Evolutionary conservation across 92 coral and sea anemone species (phyloP).

Genomic region (Paragorgia papillata): DNA sequence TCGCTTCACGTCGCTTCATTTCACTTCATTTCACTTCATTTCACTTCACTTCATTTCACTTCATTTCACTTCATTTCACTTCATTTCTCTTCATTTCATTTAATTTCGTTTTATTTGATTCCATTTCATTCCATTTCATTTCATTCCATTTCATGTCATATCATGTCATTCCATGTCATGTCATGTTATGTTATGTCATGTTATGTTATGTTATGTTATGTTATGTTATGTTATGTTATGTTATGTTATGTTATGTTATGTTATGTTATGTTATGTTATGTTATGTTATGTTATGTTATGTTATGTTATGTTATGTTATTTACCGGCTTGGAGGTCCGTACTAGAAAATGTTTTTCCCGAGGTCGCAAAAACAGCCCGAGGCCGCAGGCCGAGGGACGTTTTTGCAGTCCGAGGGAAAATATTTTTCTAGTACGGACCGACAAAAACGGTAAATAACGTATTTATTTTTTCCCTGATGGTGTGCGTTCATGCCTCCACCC

Average conservation of each 20-base stretch:
- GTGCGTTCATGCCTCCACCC: too few relatives aligned
- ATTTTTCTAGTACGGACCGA: too few relatives aligned
- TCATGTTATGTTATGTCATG: background rate
- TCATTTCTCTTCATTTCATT: background rate
- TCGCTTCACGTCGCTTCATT: background rate
- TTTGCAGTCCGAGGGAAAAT: too few relatives aligned
- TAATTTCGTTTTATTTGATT: background rate
- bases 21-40: constrained; percentile 1
- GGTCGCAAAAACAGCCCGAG: too few relatives aligned
- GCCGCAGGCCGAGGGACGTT: too few relatives aligned
- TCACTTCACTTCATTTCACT: constrained; percentile 1
- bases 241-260: background rate
- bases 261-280: background rate
- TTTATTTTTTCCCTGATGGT: too few relatives aligned
- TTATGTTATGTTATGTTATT: too few relatives aligned
- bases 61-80: background rate
- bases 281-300: too few relatives aligned
- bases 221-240: background rate
- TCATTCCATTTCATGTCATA: background rate
- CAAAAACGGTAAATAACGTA: too few relatives aligned
- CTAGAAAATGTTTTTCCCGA: too few relatives aligned
- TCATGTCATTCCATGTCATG: background rate
- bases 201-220: background rate
- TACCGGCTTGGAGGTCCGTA: too few relatives aligned
- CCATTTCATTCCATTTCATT: background rate